Percentiles rank a stretch among this genome's conserved stretches.
These are phyloP conservation scores for Silvanus unidentatus DNA, from an alignment of 2,888 invertebrate genomes.

Conservation along the genomic window DNA sequence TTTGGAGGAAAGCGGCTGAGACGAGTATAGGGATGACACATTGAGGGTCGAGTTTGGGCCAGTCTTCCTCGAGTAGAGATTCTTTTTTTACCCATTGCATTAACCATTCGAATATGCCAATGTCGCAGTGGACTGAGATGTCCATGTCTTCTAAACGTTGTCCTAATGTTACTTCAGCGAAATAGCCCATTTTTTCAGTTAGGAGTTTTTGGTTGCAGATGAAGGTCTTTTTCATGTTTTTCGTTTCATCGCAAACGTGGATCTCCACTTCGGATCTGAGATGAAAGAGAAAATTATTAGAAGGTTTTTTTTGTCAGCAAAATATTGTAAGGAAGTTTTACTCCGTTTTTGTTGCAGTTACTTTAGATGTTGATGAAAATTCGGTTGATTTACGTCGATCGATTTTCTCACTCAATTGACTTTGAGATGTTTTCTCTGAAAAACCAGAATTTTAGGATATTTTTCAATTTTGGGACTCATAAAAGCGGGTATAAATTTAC, in stretches of 20 bases:
- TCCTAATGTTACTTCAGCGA: conserved; percentile 71
- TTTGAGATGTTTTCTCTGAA: too few species aligned
- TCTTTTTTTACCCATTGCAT: conserved; percentile 92
- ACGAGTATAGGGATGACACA: conserved; percentile 90
- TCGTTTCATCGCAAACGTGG: conserved; percentile 92
- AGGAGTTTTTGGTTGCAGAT: conserved; percentile 80
- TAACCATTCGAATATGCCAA: conserved; percentile 92
- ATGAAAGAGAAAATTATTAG: too few species aligned
- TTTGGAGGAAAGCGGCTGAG: conserved; percentile 90
- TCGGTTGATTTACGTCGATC: too few species aligned
- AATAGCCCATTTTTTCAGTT: conserved; percentile 91
- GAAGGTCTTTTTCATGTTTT: conserved; percentile 84
- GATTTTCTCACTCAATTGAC: too few species aligned
- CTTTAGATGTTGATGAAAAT: too few species aligned
- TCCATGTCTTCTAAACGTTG: conserved; percentile 53
- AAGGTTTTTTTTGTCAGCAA: conserved; percentile 2
- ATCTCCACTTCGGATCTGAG: conserved; percentile 73
- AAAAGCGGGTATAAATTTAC: too few species aligned
- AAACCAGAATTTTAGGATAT: too few species aligned
- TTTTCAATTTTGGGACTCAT: too few species aligned
- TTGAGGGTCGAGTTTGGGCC: conserved; percentile 68
- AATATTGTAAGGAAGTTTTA: conserved; percentile 32
- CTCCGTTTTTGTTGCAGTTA: conserved; percentile 46
- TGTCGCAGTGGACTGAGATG: conserved; percentile 94
- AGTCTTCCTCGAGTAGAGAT: conserved; percentile 57